These are phyloP conservation scores for Cataglyphis albicans DNA, from an alignment of 2,888 invertebrate genomes.

Conservation along the genomic window DNA sequence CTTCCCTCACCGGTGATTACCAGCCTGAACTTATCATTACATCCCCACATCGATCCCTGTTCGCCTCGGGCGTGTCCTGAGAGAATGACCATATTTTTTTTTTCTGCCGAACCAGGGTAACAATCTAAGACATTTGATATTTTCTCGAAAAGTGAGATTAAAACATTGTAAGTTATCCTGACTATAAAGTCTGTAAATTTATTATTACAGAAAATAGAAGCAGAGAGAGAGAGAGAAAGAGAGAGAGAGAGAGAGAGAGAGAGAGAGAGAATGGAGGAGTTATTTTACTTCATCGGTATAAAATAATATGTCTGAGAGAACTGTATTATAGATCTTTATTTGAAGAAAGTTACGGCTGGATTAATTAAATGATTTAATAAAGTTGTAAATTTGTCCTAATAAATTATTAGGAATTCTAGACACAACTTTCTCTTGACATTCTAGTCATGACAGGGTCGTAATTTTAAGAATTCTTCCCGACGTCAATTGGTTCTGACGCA, in stretches of 20 bases:
- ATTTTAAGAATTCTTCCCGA: constrained; percentile 12
- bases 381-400: constrained; percentile 23
- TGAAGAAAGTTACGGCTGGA: neutral
- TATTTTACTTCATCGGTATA: constrained; percentile 5
- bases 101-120: constrained; percentile 34
- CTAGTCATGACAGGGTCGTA: neutral
- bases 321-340: constrained; percentile 16
- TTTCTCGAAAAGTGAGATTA: constrained; percentile 46
- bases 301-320: neutral
- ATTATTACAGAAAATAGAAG: constrained; percentile 11
- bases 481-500: constrained; percentile 23
- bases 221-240: neutral
- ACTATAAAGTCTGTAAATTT: constrained; percentile 6
- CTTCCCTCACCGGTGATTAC: constrained; percentile 79
- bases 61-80: constrained; percentile 43
- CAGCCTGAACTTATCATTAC: constrained; percentile 84
- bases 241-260: neutral
- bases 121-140: constrained; percentile 55
- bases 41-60: constrained; percentile 71
- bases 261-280: neutral
- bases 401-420: constrained; percentile 12
- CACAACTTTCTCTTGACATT: constrained; percentile 31
- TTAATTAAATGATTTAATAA: constrained; percentile 40
- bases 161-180: constrained; percentile 29
- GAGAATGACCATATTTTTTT: constrained; percentile 53